Conservation (phyloP, 2,888 invertebrate genomes). For the Leptopilina myrica region DNA sequence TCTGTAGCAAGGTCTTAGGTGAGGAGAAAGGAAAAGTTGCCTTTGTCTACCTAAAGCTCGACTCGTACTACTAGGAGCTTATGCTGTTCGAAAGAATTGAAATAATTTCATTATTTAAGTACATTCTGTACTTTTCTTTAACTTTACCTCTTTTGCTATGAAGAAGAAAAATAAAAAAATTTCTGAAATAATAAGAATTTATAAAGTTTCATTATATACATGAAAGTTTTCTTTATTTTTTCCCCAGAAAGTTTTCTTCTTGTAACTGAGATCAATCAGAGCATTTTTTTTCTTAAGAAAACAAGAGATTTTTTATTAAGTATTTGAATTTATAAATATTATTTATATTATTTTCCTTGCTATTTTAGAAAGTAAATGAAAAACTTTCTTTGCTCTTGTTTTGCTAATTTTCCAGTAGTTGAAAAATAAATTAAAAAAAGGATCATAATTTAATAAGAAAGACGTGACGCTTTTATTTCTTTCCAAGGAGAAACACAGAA, state of each 20-base stretch:
- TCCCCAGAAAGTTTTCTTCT: not conserved
- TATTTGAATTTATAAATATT: too few species aligned
- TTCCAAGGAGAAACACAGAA: not conserved
- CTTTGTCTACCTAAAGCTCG: not conserved
- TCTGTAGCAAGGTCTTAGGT: too few species aligned
- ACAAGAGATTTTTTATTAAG: not conserved
- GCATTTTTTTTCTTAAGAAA: not conserved
- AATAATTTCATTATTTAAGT: not conserved
- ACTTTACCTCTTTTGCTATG: not conserved
- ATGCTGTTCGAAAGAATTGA: not conserved
- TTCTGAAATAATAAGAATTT: not conserved
- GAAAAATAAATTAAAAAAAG: not conserved
- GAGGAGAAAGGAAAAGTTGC: not conserved
- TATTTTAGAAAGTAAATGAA: too few species aligned
- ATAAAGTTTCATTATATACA: not conserved
- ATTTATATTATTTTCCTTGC: too few species aligned
- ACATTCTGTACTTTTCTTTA: constrained; percentile 6
- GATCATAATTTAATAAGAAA: not conserved
- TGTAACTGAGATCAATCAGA: not conserved
- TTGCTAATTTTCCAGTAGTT: too few species aligned
- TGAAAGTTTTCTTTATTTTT: too few species aligned
- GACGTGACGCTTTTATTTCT: not conserved
- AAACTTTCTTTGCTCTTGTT: too few species aligned
- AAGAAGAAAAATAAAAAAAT: not conserved
- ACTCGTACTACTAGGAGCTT: not conserved